These are phyloP conservation scores for Cenopis cana DNA, from an alignment of 2,888 invertebrate genomes.

Conservation along the genomic window DNA sequence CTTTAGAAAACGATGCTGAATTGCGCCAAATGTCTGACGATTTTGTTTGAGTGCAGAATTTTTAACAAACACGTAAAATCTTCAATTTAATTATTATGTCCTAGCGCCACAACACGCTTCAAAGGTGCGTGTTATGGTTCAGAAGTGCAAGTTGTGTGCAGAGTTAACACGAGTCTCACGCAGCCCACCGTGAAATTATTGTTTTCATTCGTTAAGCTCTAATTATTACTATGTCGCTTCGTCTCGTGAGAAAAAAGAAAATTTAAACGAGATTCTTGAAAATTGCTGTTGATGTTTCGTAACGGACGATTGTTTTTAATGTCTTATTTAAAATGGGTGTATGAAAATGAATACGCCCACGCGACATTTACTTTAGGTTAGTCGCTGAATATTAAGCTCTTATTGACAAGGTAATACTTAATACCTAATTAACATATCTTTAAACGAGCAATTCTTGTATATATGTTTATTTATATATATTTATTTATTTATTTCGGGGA, in stretches of 20 bases:
- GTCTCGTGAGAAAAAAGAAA: conserved; percentile 41
- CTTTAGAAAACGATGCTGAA: not conserved
- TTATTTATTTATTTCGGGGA: too few relatives aligned
- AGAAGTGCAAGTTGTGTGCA: conserved; percentile 13
- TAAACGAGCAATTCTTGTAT: too few relatives aligned
- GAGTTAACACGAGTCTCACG: conserved; percentile 44
- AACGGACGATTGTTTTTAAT: conserved; percentile 19
- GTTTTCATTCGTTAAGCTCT: conserved; percentile 45
- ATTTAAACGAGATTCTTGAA: conserved; percentile 24
- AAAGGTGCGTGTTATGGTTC: conserved; percentile 6
- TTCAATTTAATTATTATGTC: not conserved
- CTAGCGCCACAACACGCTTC: not conserved
- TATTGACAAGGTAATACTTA: too few relatives aligned
- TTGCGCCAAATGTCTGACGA: too few relatives aligned
- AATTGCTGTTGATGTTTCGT: conserved; percentile 24
- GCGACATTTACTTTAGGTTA: too few relatives aligned
- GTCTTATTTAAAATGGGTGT: conserved; percentile 17
- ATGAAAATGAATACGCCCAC: conserved; percentile 1
- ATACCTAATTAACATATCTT: too few relatives aligned
- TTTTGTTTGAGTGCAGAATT: not conserved
- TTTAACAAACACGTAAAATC: not conserved
- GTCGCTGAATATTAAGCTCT: too few relatives aligned
- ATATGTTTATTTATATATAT: too few relatives aligned
- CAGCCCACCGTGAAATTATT: conserved; percentile 49
- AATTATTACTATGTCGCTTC: conserved; percentile 44